These are phyloP conservation scores for Drosophila melanica DNA, from an alignment of 1,140 invertebrate genomes.

Conservation along the genomic window DNA sequence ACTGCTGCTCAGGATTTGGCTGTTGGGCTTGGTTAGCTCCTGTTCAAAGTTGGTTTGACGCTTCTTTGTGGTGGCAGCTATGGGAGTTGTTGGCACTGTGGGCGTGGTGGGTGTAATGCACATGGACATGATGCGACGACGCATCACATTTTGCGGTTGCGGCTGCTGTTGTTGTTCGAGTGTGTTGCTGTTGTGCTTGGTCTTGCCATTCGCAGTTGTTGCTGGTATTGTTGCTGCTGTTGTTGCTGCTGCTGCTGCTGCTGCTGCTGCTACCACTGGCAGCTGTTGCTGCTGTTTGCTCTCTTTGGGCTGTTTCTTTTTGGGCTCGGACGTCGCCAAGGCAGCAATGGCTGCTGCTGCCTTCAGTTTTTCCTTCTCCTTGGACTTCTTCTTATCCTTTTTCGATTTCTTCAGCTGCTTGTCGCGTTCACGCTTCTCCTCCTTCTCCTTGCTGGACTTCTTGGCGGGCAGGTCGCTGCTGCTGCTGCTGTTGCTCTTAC, in stretches of 20 bases:
- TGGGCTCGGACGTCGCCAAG: conserved; percentile 24
- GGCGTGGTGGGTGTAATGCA: conserved; percentile 45
- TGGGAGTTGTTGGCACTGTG: conserved; percentile 10
- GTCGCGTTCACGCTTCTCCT: conserved; percentile 59
- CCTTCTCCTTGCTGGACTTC: conserved; percentile 62
- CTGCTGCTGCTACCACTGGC: background rate
- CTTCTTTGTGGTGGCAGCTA: conserved; percentile 51
- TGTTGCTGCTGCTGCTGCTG: conserved; percentile 8
- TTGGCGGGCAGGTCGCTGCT: conserved; percentile 33
- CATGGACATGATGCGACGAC: conserved; percentile 69
- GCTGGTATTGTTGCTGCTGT: conserved; percentile 22
- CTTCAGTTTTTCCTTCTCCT: conserved; percentile 60
- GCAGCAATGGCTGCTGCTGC: background rate
- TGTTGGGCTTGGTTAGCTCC: conserved; percentile 74
- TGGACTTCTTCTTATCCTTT: conserved; percentile 71
- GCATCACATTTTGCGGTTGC: conserved; percentile 47
- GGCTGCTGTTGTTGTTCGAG: conserved; percentile 7
- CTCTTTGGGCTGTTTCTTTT: conserved; percentile 51
- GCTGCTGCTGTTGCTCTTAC: conserved; percentile 18
- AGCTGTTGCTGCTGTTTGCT: conserved; percentile 18
- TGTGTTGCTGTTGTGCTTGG: conserved; percentile 23
- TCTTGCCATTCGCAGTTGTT: conserved; percentile 23
- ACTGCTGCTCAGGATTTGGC: conserved; percentile 73
- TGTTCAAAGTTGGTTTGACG: conserved; percentile 79
- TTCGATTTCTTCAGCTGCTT: conserved; percentile 68